phyloP scores from a whole-genome alignment of 2,797 vertebrate genomes.

The Esox masquinongy region DNA sequence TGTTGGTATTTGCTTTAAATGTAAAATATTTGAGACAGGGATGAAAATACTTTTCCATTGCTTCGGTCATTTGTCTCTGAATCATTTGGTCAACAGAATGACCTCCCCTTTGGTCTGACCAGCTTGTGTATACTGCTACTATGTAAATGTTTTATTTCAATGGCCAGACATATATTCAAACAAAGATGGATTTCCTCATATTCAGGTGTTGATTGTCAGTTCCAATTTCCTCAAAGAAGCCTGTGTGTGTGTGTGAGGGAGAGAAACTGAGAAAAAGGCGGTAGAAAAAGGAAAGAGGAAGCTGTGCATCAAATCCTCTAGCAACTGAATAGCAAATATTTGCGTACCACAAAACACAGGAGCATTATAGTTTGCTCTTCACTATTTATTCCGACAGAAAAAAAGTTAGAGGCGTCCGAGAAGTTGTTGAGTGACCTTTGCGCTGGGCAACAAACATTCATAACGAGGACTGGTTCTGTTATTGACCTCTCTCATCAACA shows the following conservation, averaged over 20 bases:
- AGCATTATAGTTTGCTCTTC: conserved; percentile 60
- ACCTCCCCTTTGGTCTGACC: not conserved
- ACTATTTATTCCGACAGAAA: conserved; percentile 56
- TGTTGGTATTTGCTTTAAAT: too few relatives aligned
- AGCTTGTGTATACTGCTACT: not conserved
- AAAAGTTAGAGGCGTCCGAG: conserved; percentile 51
- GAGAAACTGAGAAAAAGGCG: conserved; percentile 13
- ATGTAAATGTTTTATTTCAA: not conserved
- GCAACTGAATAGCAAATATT: conserved; percentile 71
- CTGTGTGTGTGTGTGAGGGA: conserved; percentile 25
- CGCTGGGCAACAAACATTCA: conserved; percentile 72
- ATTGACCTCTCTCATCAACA: conserved; percentile 78
- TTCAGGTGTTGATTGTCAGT: conserved; percentile 58
- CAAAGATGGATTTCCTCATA: conserved; percentile 62
- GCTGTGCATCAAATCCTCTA: conserved; percentile 33
- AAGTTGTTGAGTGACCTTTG: conserved; percentile 73
- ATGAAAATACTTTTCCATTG: conserved; percentile 56
- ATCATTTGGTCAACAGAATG: conserved; percentile 55
- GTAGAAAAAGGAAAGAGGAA: conserved; percentile 1
- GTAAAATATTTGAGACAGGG: too few relatives aligned
- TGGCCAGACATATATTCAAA: conserved; percentile 57
- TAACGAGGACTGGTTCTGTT: conserved; percentile 76
- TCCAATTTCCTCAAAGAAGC: conserved; percentile 63
- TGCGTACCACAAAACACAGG: conserved; percentile 64
- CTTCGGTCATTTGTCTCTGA: conserved; percentile 50